Percentiles rank a stretch among this genome's conserved stretches.
Conservation (phyloP, 2,797 vertebrate genomes). For the Tinamus major region DNA sequence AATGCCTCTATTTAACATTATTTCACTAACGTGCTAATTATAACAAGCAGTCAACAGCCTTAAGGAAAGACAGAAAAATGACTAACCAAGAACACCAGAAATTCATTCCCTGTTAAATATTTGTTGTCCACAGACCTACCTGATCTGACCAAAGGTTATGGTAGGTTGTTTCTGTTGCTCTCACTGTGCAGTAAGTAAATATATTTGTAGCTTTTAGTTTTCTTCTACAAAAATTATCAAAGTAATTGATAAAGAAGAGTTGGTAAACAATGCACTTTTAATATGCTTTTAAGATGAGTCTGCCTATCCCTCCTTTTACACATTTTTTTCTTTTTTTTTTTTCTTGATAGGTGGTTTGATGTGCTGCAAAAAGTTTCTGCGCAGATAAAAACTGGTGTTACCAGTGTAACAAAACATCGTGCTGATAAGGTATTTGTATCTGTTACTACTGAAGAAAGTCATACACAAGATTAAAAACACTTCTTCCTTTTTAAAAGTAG, state of each 20-base stretch:
- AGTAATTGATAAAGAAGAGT: background rate
- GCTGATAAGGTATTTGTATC: slow-evolving; percentile 90
- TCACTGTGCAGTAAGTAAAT: background rate
- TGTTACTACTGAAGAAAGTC: background rate
- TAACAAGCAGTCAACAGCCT: background rate
- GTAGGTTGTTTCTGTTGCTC: background rate
- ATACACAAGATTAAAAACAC: background rate
- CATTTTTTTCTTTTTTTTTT: background rate
- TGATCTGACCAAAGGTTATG: background rate
- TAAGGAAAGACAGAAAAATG: background rate
- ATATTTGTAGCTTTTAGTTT: background rate
- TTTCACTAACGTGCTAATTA: background rate
- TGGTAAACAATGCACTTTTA: background rate
- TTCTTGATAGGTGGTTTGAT: slow-evolving; percentile 93
- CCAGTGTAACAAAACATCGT: slow-evolving; percentile 89
- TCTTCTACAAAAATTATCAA: background rate
- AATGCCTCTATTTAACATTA: background rate
- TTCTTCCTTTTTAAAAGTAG: background rate
- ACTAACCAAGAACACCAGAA: background rate
- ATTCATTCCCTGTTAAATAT: background rate
- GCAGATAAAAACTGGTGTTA: slow-evolving; percentile 90
- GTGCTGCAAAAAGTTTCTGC: slow-evolving; percentile 96
- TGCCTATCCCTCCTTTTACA: background rate
- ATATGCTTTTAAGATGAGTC: background rate
- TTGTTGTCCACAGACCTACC: background rate